Conservation (phyloP, 2,113 vertebrate species). For the Cygnus buccinator region DNA sequence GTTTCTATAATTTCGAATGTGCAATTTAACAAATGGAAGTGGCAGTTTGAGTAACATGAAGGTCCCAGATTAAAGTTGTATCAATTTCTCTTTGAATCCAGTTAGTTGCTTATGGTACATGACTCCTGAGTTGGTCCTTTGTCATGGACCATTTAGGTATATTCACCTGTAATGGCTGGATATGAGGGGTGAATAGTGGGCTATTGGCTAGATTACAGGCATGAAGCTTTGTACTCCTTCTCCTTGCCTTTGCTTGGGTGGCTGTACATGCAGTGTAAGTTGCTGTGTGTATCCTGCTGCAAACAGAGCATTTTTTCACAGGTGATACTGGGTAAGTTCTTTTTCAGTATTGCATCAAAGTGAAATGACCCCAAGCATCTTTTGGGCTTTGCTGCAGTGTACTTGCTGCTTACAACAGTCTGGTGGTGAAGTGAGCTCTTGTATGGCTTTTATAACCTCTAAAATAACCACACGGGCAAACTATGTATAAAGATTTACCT, state of each 20-base stretch:
- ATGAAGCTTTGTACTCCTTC: background rate
- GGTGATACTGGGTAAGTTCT: background rate
- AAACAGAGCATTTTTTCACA: background rate
- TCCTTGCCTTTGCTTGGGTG: background rate
- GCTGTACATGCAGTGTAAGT: background rate
- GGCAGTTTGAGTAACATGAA: background rate
- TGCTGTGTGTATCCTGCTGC: background rate
- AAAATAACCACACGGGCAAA: background rate
- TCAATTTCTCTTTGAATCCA: background rate
- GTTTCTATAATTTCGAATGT: background rate
- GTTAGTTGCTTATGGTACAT: background rate
- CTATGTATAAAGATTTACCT: background rate
- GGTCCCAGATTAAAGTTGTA: background rate
- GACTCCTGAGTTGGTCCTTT: fast-evolving
- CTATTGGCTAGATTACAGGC: background rate
- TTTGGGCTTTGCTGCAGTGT: background rate
- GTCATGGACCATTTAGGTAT: background rate
- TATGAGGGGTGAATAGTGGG: background rate
- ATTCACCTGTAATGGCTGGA: background rate
- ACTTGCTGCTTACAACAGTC: background rate
- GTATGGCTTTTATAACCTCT: fast-evolving
- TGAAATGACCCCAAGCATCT: background rate
- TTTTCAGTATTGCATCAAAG: background rate
- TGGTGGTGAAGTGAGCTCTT: background rate
- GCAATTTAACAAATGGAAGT: background rate